Conservation (phyloP, 2,888 invertebrate species). For the Chromoteleia sp. region DNA sequence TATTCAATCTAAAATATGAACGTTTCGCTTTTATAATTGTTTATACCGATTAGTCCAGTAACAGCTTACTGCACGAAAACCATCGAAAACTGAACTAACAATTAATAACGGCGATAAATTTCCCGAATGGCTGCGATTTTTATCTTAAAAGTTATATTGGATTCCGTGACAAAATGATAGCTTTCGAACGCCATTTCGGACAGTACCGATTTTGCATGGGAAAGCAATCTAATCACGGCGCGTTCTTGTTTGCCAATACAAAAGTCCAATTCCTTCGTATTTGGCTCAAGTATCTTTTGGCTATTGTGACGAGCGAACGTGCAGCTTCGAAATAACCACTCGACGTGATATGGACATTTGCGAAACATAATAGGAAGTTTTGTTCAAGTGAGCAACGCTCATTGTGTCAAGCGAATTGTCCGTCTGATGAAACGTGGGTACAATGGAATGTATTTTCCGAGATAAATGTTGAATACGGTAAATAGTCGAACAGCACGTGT, state of each 20-base stretch:
- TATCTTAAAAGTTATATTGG: slow-evolving; percentile 54
- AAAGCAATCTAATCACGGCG: slow-evolving; percentile 50
- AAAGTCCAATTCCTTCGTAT: slow-evolving; percentile 52
- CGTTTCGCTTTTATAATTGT: slow-evolving; percentile 5
- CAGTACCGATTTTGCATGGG: slow-evolving; percentile 55
- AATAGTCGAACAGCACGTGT: slow-evolving; percentile 31
- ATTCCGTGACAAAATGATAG: slow-evolving; percentile 27
- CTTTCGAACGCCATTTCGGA: slow-evolving; percentile 24
- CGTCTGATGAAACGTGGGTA: slow-evolving; percentile 54
- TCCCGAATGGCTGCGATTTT: slow-evolving; percentile 28
- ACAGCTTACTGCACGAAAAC: slow-evolving; percentile 6
- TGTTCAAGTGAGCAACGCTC: slow-evolving; percentile 55
- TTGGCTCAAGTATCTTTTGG: slow-evolving; percentile 50
- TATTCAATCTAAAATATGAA: slow-evolving; percentile 30
- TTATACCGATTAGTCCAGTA: slow-evolving; percentile 16
- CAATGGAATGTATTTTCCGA: slow-evolving; percentile 58
- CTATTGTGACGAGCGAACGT: slow-evolving; percentile 49
- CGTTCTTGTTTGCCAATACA: slow-evolving; percentile 24
- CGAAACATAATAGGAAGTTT: slow-evolving; percentile 59
- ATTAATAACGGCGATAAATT: slow-evolving; percentile 49
- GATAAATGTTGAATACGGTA: slow-evolving; percentile 52
- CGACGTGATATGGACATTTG: slow-evolving; percentile 59
- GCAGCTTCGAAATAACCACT: slow-evolving; percentile 59
- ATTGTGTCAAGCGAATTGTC: slow-evolving; percentile 64
- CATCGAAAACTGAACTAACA: slow-evolving; percentile 9